A percentile compares a stretch with the other conserved stretches of the same genome.
phyloP scores from a whole-genome alignment of 2,797 vertebrate genomes.

The Lepilemur septentrionalis region DNA sequence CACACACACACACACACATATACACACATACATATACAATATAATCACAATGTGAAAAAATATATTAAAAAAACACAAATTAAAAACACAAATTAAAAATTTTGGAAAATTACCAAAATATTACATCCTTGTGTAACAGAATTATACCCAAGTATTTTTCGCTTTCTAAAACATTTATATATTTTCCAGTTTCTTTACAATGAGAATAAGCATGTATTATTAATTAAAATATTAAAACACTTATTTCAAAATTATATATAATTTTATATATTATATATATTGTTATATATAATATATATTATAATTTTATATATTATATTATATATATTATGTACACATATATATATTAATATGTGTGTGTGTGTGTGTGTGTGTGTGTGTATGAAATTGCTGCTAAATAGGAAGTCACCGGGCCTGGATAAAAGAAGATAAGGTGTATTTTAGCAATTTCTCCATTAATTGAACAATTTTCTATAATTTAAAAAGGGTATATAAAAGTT shows the following conservation, averaged over 20 bases:
- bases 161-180: background rate
- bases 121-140: conserved; percentile 18
- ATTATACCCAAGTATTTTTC: background rate
- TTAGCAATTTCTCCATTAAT: background rate
- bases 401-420: background rate
- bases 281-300: no score
- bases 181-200: conserved; percentile 10
- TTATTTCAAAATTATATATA: background rate
- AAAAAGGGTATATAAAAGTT: background rate
- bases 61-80: background rate
- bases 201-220: background rate
- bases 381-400: background rate
- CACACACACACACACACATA: background rate
- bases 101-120: background rate
- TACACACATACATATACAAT: background rate
- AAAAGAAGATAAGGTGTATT: conserved; percentile 19
- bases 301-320: no score
- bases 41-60: background rate
- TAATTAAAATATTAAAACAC: conserved; percentile 35
- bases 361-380: no score
- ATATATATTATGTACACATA: background rate
- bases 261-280: no score
- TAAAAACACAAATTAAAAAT: no score
- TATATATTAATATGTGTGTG: background rate
- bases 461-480: conserved; percentile 18